Evolutionary conservation across 2,797 vertebrate species (phyloP), one percentile per base, ranked within the genome.

Genomic region (Protonibea diacanthus): DNA sequence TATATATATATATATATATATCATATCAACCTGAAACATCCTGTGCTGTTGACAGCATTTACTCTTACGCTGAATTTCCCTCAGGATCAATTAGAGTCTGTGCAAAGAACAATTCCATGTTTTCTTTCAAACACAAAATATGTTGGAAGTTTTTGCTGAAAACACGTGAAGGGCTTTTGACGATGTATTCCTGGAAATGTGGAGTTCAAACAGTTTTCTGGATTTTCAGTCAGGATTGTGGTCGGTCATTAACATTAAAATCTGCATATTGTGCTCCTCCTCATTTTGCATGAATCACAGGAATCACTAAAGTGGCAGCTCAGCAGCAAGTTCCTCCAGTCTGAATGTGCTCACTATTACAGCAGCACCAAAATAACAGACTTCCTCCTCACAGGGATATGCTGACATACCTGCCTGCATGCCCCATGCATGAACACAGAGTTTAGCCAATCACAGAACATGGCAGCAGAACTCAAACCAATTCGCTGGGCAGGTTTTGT

Each of bases 381-480:
- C 59, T 74, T 65, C 55, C 72, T 68, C 55, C 45, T 27, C 11
- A n/a, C n/a, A n/a, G n/a, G n/a, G n/a, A n/a, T n/a, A 60, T 18
- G 23, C 15, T 13, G 64, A 25, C 89, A 90, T 67, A 58, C 42
- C 33, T 29, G 58, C 13, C 65, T 58, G 80, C 81, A 47, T 92
- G 88, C 51, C 33, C 25, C 1, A 14, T 12, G 57, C 89, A 59
- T 92, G 91, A 48, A 44, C 78, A 76, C 4, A 0, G 23, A 15
- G 40, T 23, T 74, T 59, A 83, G 68, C 90, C 88, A 89, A 89
- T 88, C 80, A 82, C 69, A 75, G 63, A 65, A 45, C 51, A 13
- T 80, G 71, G 49, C 76, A n/a, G 59, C 53, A 17, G 20, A 5
- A 3, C 3, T 59, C 40, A 71, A 71, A 62, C 88, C 89, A 92